These are phyloP conservation scores for Acleris cristana DNA, from an alignment of 2,888 invertebrate genomes.

Conservation along the genomic window DNA sequence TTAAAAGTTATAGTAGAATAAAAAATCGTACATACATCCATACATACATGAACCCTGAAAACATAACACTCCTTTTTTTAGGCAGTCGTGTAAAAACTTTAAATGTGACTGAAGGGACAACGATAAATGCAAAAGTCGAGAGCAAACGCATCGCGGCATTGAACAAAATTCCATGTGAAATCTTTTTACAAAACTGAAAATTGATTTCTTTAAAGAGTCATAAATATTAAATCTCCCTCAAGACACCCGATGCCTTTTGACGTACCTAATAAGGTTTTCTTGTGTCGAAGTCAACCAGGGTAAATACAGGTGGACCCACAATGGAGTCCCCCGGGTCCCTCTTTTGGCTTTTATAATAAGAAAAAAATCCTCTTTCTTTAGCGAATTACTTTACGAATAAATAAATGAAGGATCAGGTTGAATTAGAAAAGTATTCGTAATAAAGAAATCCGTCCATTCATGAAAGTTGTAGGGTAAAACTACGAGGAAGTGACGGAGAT, in stretches of 20 bases:
- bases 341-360: constrained; percentile 80
- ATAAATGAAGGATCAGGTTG: constrained; percentile 69
- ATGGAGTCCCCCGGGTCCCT: constrained; percentile 66
- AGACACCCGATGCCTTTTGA: constrained; percentile 76
- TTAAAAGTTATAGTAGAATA: no score
- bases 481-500: constrained; percentile 63
- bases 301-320: constrained; percentile 77
- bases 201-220: constrained; percentile 52
- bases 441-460: constrained; percentile 77
- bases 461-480: constrained; percentile 71
- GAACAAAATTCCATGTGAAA: background rate
- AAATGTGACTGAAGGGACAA: no score
- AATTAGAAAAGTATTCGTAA: constrained; percentile 78
- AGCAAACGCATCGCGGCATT: no score
- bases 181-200: constrained; percentile 28
- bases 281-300: constrained; percentile 65
- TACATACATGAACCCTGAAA: no score
- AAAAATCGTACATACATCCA: no score
- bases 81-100: no score
- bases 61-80: no score
- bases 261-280: constrained; percentile 76
- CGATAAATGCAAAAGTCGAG: no score
- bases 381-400: constrained; percentile 78
- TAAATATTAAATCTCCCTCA: constrained; percentile 71
- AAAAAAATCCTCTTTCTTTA: constrained; percentile 66